Evolutionary conservation across 2,888 invertebrate genomes (phyloP), one percentile per base, ranked within the genome.

Genomic region (Limenitis camilla): DNA sequence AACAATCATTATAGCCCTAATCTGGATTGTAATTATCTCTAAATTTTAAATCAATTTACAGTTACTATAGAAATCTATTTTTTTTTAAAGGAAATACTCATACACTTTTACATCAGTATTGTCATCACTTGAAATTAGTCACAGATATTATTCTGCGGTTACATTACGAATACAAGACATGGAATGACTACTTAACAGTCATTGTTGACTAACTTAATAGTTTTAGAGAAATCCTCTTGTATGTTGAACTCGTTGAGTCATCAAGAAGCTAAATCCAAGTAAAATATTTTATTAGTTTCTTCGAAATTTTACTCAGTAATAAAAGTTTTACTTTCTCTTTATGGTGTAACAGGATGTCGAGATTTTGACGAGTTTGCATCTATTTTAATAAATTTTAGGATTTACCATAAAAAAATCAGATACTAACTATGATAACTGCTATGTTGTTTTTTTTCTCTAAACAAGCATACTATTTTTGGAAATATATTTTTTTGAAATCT

Each of bases 91-190:
- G n/a, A n/a, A 42, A 11, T 27, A 11, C 9, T 4, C n/a, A n/a
- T 9, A 11, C 19, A 28, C 28, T 19, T 30, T 40, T 7, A 8
- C 5, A 11, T 1, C 28, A 40, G 7, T 9, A 9, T 3, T 30
- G 31, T 47, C 31, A 47, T 41, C 42, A 40, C 43, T 51, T 39
- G 39, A 29, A 10, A 47, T 51, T 51, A 55, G 42, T 47, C 47
- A 51, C 46, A 30, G 11, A 42, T 54, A 42, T 54, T 47, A 19
- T 38, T 50, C 28, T 51, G 54, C 40, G 53, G 53, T 56, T 29
- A 32, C 7, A 42, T 42, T 54, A 41, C 35, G 40, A 49, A 45
- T 51, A 38, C 42, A 39, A 43, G 36, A 40, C 35, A 41, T 40
- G 44, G 44, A 38, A 19, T 46, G 30, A 42, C 32, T 30, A 41